Conservation (phyloP, 2,888 invertebrate genomes). For the Pemphredon lugubris region DNA sequence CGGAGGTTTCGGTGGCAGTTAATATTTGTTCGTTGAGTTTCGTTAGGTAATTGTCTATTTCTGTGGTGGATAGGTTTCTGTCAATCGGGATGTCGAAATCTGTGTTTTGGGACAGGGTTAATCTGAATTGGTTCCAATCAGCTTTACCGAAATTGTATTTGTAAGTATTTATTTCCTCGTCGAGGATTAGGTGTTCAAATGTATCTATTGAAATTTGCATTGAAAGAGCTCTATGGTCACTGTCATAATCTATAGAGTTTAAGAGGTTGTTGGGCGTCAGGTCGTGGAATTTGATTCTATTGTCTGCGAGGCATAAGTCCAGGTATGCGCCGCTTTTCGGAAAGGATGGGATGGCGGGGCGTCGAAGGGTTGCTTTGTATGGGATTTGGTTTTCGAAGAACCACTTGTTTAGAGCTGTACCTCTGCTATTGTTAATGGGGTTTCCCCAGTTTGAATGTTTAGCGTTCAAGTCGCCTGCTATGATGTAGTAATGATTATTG, state of each 20-base stretch:
- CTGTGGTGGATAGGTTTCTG: not conserved
- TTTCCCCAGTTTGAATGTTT: conserved; percentile 22
- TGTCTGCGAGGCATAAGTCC: conserved; percentile 20
- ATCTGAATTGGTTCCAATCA: conserved; percentile 8
- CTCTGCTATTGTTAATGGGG: conserved; percentile 8
- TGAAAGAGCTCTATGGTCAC: conserved; percentile 4
- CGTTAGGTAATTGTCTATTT: not conserved
- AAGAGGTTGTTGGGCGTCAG: not conserved
- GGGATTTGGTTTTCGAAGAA: not conserved
- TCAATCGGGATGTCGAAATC: not conserved
- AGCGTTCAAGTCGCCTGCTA: conserved; percentile 46
- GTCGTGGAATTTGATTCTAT: conserved; percentile 5
- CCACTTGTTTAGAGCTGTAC: conserved; percentile 18
- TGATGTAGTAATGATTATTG: conserved; percentile 21
- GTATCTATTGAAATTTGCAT: not conserved
- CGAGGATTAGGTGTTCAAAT: not conserved
- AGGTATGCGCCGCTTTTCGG: not conserved
- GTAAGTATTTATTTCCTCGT: not conserved
- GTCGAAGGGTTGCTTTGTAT: conserved; percentile 19
- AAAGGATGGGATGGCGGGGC: conserved; percentile 2
- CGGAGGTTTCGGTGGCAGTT: not conserved
- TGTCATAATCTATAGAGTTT: conserved; percentile 10
- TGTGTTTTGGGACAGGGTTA: not conserved
- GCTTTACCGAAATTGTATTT: not conserved
- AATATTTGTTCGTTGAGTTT: not conserved